Base-by-base conservation (phyloP, 2,888 invertebrate species). In the Drosophila recens region DNA sequence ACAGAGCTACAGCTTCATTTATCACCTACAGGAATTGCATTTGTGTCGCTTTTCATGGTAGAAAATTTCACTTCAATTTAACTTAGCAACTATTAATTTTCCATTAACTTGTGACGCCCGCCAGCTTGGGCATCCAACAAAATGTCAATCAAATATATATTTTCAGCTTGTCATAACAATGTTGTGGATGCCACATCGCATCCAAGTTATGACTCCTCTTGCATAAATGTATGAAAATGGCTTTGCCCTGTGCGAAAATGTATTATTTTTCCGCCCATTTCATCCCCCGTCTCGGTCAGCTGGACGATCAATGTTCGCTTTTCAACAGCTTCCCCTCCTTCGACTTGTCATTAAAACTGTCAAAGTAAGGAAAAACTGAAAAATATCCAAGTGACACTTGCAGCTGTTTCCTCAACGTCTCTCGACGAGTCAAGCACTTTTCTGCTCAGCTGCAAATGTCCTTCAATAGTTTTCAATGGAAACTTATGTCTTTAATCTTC, bases 111-210 rank as follows among this genome's bases (percentile, higher is more conserved):
- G 57, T 23, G 57, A 34, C 23, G 56, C 52, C 34, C 23, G 34
- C 40, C 23, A 11, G 27, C 64, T 38, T n/a, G 13, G 45, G 27
- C 59, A 34, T 42, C 70, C 51, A 30, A 38, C 66, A 59, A 42
- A 80, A 65, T 78, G 79, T 79, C 79, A 78, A 79, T 81, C 81
- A 81, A 81, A 78, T 43, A 57, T 67, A 59, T 67, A 64, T 70
- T 77, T 71, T 49, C 52, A 75, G 68, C 81, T 66, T 79, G 82
- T 79, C 82, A 79, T 56, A 78, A 78, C 81, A 79, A 67, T 71
- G 67, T 49, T 71, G 67, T 49, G 64, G 49, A 64, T 56, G 64
- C 58, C 69, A 72, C 34, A 30, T 11, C 17, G 38, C 36, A 59
- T 56, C n/a, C 9, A 17, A 11, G 42, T 15, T 5, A 6, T 20